Conservation (phyloP, 1,140 invertebrate genomes). For the Parapsyche elsis region DNA sequence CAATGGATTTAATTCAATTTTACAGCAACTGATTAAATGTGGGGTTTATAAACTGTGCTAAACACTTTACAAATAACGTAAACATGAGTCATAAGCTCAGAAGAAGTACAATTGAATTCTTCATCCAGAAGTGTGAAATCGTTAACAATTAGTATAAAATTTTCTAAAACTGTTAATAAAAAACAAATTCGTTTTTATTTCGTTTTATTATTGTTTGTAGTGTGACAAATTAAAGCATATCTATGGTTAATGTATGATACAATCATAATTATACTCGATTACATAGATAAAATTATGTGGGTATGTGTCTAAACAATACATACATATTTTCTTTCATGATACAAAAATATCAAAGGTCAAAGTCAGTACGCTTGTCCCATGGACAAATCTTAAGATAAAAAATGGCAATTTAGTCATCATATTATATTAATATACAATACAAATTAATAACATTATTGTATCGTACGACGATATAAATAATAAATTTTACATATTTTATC, state of each 20-base stretch:
- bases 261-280: background rate
- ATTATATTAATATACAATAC: too few relatives aligned
- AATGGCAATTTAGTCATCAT: background rate
- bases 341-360: conserved; percentile 10
- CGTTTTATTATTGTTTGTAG: conserved; percentile 12
- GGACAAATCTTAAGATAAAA: conserved; percentile 15
- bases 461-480: too few relatives aligned
- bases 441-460: too few relatives aligned
- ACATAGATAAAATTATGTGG: background rate
- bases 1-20: background rate
- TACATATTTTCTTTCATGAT: too few relatives aligned
- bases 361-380: background rate
- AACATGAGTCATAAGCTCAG: too few relatives aligned
- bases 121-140: too few relatives aligned
- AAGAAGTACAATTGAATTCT: too few relatives aligned
- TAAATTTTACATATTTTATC: background rate
- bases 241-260: conserved; percentile 41
- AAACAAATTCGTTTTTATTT: background rate
- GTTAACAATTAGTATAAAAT: too few relatives aligned
- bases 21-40: background rate
- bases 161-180: background rate
- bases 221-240: conserved; percentile 45
- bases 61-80: too few relatives aligned
- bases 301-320: too few relatives aligned
- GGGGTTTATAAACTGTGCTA: background rate